These are phyloP conservation scores for Nematopogon swammerdamellus DNA, from an alignment of 2,888 invertebrate genomes.

Conservation along the genomic window DNA sequence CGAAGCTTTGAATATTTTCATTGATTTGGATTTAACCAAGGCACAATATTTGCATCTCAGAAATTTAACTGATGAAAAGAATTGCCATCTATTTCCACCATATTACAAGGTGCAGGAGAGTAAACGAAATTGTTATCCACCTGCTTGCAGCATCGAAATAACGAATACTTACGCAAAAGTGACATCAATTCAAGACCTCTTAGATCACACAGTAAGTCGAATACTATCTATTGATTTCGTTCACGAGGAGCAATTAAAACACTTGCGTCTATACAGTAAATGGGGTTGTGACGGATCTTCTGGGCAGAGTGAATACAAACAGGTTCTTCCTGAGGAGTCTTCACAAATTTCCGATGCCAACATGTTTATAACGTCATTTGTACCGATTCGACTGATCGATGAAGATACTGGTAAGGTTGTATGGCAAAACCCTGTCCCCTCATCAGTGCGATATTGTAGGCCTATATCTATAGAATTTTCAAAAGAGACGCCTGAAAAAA, in stretches of 20 bases:
- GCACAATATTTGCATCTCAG: constrained; percentile 10
- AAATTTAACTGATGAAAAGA: constrained; percentile 2
- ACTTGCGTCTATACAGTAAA: constrained; percentile 6
- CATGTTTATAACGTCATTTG: constrained; percentile 12
- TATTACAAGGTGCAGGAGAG: constrained; percentile 3
- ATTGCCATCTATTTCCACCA: background rate
- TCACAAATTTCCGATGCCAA: constrained; percentile 10
- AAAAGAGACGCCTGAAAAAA: too few species aligned
- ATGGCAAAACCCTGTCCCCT: constrained; percentile 13
- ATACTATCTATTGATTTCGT: constrained; percentile 3
- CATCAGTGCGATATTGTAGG: constrained; percentile 9
- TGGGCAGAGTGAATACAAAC: constrained; percentile 5
- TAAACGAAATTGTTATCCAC: constrained; percentile 1
- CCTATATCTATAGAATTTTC: constrained; percentile 9
- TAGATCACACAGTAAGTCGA: constrained; percentile 11
- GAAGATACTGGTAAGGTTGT: constrained; percentile 8
- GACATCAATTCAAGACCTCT: constrained; percentile 10
- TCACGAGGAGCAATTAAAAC: constrained; percentile 4
- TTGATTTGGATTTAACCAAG: constrained; percentile 1
- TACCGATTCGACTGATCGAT: constrained; percentile 12
- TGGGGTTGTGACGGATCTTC: constrained; percentile 9
- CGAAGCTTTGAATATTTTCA: too few species aligned
- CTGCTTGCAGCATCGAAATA: too few species aligned
- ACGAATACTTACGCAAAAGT: too few species aligned
- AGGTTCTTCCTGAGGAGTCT: constrained; percentile 8